These are phyloP conservation scores for Virgularia gustaviana DNA, from an alignment of 92 coral and sea anemone genomes.

Conservation along the genomic window DNA sequence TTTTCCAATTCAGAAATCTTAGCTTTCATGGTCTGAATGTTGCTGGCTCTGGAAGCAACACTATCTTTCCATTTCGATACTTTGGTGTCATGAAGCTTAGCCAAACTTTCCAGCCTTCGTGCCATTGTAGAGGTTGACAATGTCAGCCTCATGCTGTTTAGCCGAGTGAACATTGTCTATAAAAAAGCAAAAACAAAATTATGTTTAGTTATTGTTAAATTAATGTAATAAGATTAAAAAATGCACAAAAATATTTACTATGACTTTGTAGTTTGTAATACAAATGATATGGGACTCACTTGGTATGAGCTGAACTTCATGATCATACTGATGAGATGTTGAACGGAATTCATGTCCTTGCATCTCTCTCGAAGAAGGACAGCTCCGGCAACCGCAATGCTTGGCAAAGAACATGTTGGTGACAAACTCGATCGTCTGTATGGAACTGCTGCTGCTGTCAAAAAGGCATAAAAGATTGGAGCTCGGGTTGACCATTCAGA, in stretches of 20 bases:
- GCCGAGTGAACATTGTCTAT: neutral
- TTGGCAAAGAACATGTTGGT: neutral
- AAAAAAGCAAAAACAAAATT: neutral
- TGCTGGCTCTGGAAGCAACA: no score
- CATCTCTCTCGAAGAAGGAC: constrained; percentile 30
- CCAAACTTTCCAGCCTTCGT: neutral
- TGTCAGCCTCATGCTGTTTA: neutral
- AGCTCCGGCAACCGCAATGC: constrained; percentile 36
- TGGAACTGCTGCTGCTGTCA: constrained; percentile 30
- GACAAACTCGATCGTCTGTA: constrained; percentile 17
- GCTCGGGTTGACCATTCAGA: constrained; percentile 33
- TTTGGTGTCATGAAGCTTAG: neutral
- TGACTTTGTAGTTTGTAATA: neutral
- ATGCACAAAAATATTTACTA: neutral
- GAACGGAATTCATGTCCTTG: constrained; percentile 27
- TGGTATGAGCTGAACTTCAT: constrained; percentile 15
- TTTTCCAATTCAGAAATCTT: no score
- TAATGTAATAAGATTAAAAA: neutral
- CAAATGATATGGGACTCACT: neutral
- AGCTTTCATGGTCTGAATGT: neutral
- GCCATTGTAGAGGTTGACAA: constrained; percentile 9
- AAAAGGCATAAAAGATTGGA: constrained; percentile 35
- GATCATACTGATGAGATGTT: constrained; percentile 17
- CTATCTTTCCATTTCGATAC: neutral
- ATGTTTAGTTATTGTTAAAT: neutral